Evolutionary conservation across 2,888 invertebrate genomes (phyloP), one percentile per base, ranked within the genome.

Genomic region (Macaria notata): DNA sequence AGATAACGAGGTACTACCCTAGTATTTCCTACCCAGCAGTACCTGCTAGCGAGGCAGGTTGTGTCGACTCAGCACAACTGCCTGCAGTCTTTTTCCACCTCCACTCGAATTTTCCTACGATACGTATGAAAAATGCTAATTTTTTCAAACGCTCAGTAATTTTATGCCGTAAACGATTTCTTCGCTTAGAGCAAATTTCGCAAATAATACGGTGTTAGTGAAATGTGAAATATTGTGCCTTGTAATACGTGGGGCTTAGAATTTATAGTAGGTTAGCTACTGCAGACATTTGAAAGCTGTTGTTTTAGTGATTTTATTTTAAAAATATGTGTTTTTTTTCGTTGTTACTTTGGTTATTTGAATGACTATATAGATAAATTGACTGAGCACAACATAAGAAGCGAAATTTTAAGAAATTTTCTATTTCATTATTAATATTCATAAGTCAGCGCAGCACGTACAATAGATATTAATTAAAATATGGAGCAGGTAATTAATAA

Each of bases 1-100:
- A 19, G 19, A 19, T 19, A 19, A 19, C 19, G 1, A 19, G 19
- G 19, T 19, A 19, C 2, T 19, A 19, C 19, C 19, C 19, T 19
- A 19, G 19, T 19, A 19, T 61, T 53, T 54, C 63, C 72, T 71
- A 75, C 74, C 19, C 19, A 46, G 61, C 52, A 65, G 72, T 72
- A 19, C 79, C 77, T 71, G 76, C 79, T 62, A 80, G 64, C 64
- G 44, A 44, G 66, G 57, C 67, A 64, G 61, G 61, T 72, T 68
- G 68, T 71, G 66, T 68, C 65, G 62, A 67, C 70, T 68, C 67
- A 56, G 53, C 60, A 61, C 71, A 75, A 76, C 72, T 73, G 71
- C 41, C 9, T 42, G 33, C 4, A 36, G 46, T 54, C 51, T 63
- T 72, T 66, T 64, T 69, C 62, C 62, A 44, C 50, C 59, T 39